phyloP scores from a whole-genome alignment of 2,113 vertebrate genomes.

The Lepisosteus oculatus region DNA sequence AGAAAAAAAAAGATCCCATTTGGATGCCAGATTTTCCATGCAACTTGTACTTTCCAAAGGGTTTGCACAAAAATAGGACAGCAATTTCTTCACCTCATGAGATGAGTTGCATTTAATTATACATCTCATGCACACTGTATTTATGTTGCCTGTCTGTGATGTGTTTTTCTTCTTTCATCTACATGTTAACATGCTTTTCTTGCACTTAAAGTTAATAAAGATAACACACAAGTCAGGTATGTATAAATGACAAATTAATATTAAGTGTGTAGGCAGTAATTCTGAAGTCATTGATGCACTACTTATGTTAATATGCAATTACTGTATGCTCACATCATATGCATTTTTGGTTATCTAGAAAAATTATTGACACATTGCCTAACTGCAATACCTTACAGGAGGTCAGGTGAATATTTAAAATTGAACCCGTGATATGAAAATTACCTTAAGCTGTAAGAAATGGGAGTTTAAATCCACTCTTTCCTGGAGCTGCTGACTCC shows the following conservation, averaged over 20 bases:
- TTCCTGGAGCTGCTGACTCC: constrained; percentile 27
- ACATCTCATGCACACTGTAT: constrained; percentile 29
- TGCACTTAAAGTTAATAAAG: constrained; percentile 5
- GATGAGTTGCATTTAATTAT: constrained; percentile 35
- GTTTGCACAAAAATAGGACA: not conserved
- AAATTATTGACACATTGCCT: constrained; percentile 16
- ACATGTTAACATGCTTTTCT: not conserved
- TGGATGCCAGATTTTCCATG: too few relatives aligned
- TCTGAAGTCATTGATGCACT: constrained; percentile 22
- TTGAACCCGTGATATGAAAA: constrained; percentile 21
- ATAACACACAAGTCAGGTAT: constrained; percentile 24
- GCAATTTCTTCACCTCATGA: constrained; percentile 25
- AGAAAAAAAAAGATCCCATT: too few relatives aligned
- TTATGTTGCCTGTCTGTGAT: constrained; percentile 27
- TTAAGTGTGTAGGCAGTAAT: constrained; percentile 33
- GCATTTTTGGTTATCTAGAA: constrained; percentile 7
- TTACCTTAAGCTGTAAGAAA: constrained; percentile 44
- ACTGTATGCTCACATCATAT: constrained; percentile 21
- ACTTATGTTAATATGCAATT: constrained; percentile 36
- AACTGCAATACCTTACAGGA: constrained; percentile 28
- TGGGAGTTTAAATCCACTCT: constrained; percentile 28
- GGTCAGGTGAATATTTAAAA: constrained; percentile 31
- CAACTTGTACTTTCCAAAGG: not conserved
- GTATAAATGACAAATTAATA: constrained; percentile 35
- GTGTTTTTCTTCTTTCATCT: constrained; percentile 7